These are phyloP conservation scores for Agapornis roseicollis DNA, from an alignment of 2,113 vertebrate species.

Conservation along the genomic window DNA sequence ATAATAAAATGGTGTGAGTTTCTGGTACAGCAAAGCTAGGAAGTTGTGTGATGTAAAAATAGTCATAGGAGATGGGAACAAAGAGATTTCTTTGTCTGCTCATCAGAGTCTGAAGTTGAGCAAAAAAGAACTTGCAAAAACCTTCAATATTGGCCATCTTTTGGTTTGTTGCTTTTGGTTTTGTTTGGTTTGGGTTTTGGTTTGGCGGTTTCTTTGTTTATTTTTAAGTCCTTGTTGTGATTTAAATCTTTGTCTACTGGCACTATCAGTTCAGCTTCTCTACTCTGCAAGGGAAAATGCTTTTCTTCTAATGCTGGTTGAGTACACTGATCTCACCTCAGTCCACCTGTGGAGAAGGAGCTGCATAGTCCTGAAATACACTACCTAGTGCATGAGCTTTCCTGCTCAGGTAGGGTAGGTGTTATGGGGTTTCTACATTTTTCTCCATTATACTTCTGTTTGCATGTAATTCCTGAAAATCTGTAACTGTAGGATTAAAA, in stretches of 20 bases:
- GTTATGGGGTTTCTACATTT: neutral
- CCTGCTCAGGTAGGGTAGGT: neutral
- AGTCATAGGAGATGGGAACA: neutral
- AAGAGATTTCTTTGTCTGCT: neutral
- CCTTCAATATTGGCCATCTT: neutral
- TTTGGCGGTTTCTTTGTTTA: neutral
- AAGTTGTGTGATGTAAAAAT: neutral
- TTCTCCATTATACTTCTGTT: neutral
- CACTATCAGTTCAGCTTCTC: neutral
- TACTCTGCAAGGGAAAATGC: neutral
- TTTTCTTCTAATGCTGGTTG: neutral
- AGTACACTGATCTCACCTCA: neutral
- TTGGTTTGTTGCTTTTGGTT: neutral
- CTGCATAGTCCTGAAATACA: accelerated
- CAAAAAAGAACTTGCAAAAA: neutral
- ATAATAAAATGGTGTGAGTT: neutral
- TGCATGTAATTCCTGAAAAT: neutral
- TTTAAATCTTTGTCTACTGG: neutral
- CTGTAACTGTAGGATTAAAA: neutral
- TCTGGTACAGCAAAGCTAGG: neutral
- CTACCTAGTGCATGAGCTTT: accelerated
- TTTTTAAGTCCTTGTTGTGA: neutral
- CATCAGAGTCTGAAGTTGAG: neutral
- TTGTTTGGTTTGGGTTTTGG: neutral
- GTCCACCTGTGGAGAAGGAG: neutral